Conservation (phyloP, 2,888 invertebrate species). For the Andrena praecox region DNA sequence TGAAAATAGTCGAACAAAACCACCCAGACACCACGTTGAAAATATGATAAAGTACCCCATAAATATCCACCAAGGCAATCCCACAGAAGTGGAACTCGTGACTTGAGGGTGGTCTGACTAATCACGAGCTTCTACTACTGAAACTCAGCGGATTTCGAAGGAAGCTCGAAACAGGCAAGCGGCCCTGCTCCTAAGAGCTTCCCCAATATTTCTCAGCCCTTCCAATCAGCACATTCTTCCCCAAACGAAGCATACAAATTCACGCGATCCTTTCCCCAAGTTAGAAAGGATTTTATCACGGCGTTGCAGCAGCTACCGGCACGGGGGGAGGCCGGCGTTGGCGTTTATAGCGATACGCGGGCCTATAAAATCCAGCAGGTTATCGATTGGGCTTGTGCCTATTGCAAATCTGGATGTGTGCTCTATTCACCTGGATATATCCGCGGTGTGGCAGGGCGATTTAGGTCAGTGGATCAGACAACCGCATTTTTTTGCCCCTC, state of each 20-base stretch:
- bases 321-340: conserved; percentile 29
- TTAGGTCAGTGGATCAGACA: conserved; percentile 82
- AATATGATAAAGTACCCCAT: no score
- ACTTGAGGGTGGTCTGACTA: conserved; percentile 11
- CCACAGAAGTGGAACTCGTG: no score
- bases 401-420: conserved; percentile 80
- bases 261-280: conserved; percentile 7
- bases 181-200: background rate
- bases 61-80: no score
- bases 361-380: conserved; percentile 79
- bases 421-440: conserved; percentile 77
- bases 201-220: background rate
- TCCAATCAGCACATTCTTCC: conserved; percentile 1
- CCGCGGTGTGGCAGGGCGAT: conserved; percentile 75
- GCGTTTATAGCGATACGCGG: conserved; percentile 60
- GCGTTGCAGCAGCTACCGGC: background rate
- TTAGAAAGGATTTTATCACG: conserved; percentile 42
- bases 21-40: no score
- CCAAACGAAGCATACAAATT: background rate
- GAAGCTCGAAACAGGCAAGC: background rate
- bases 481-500: conserved; percentile 69
- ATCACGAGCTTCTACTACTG: conserved; percentile 28
- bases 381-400: conserved; percentile 82
- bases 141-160: background rate
- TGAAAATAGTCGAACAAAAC: no score